Percentiles rank a stretch among this genome's conserved stretches.
Conservation (phyloP, 2,888 invertebrate genomes). For the Belgica antarctica region DNA sequence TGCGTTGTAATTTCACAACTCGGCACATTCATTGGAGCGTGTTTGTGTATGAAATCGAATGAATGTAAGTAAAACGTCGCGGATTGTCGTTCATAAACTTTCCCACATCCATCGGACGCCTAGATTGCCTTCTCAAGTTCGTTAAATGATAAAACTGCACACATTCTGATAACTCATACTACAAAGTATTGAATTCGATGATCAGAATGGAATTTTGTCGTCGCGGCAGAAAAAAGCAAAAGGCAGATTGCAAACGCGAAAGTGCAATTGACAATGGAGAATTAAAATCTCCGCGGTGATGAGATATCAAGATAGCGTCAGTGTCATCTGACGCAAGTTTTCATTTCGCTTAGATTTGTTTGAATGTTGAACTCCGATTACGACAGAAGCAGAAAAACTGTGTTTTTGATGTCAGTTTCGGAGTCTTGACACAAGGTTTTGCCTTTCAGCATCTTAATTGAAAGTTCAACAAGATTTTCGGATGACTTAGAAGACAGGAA, state of each 20-base stretch:
- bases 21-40: neutral
- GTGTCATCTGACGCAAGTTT: constrained; percentile 6
- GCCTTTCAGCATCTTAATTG: neutral
- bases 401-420: neutral
- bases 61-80: neutral
- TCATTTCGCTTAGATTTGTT: constrained; percentile 7
- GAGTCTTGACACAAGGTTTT: neutral
- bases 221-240: constrained; percentile 2
- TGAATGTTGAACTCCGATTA: constrained; percentile 15
- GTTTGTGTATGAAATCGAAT: constrained; percentile 26
- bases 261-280: neutral
- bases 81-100: constrained; percentile 5
- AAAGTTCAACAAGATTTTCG: no score
- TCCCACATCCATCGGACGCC: constrained; percentile 9
- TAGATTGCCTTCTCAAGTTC: neutral
- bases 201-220: constrained; percentile 17
- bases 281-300: neutral
- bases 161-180: constrained; percentile 11
- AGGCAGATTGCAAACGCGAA: no score
- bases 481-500: no score
- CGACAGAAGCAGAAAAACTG: neutral
- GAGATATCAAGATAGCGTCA: neutral
- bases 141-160: constrained; percentile 13
- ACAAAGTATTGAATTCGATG: constrained; percentile 27
- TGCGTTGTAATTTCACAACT: constrained; percentile 13